Conservation (phyloP, 2,797 vertebrate species). For the Pelochelys cantorii region DNA sequence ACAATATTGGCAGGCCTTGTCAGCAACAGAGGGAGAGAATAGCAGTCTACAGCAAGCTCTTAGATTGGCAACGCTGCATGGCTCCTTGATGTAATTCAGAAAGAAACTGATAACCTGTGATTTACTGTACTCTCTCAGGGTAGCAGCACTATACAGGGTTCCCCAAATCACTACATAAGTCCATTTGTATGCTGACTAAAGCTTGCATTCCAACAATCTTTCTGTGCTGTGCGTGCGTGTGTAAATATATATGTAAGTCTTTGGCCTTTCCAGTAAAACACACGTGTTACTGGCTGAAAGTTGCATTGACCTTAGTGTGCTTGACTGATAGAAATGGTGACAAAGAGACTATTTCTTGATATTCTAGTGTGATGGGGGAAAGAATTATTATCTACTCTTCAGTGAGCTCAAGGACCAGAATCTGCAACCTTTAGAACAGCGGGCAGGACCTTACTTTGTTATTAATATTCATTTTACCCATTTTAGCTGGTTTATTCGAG, state of each 20-base stretch:
- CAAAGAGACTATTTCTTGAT: background rate
- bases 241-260: slow-evolving; percentile 25
- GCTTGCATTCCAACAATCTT: background rate
- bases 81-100: slow-evolving; percentile 43
- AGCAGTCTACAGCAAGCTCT: background rate
- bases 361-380: background rate
- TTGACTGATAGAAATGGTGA: background rate
- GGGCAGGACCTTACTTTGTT: background rate
- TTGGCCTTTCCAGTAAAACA: slow-evolving; percentile 9
- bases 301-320: background rate
- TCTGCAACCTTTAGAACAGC: background rate
- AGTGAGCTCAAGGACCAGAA: background rate
- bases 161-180: background rate
- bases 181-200: slow-evolving; percentile 9
- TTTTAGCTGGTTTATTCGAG: background rate
- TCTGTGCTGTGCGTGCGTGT: background rate
- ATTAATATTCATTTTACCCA: background rate
- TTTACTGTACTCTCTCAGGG: slow-evolving; percentile 52
- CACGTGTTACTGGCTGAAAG: background rate
- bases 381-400: background rate
- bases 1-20: slow-evolving; percentile 17
- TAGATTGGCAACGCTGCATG: slow-evolving; percentile 18
- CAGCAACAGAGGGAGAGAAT: background rate
- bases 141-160: slow-evolving; percentile 7
- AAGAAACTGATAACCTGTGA: slow-evolving; percentile 53